Evolutionary conservation across 1,140 invertebrate species (phyloP).

Genomic region (Diplogasteroides magnus): DNA sequence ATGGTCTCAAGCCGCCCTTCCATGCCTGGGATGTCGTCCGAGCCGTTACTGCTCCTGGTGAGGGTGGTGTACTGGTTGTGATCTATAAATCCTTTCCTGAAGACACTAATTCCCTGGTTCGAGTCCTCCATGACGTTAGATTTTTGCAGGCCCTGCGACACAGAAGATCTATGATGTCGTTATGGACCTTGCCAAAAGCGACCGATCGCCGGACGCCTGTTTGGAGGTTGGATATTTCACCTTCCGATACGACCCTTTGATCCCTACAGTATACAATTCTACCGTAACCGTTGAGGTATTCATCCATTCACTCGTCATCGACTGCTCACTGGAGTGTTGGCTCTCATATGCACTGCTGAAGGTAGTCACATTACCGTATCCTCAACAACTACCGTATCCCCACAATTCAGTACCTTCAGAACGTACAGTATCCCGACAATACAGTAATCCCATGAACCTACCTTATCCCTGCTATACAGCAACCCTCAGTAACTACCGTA

Average conservation of each 20-base stretch:
- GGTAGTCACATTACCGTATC: constrained; percentile 21
- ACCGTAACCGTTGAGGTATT: not conserved
- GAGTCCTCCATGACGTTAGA: no score
- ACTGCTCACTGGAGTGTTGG: constrained; percentile 41
- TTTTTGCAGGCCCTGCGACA: constrained; percentile 39
- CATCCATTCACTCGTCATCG: constrained; percentile 11
- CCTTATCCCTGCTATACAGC: no score
- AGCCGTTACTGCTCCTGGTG: constrained; percentile 39
- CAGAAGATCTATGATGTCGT: constrained; percentile 41
- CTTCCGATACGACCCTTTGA: not conserved
- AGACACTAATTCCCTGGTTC: no score
- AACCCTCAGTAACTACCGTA: not conserved
- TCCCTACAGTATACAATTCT: not conserved
- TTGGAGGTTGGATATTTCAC: constrained; percentile 23
- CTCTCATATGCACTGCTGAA: constrained; percentile 53
- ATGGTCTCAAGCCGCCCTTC: constrained; percentile 35
- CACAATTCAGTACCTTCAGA: not conserved
- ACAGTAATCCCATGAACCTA: no score
- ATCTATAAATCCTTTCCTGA: not conserved
- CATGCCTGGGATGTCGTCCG: constrained; percentile 43
- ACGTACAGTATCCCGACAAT: not conserved
- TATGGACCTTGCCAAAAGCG: constrained; percentile 39
- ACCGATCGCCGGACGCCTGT: constrained; percentile 50
- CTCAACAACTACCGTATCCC: not conserved
- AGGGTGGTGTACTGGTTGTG: not conserved